Evolutionary conservation across 2,113 vertebrate species (phyloP).

Genomic region (Tetrax tetrax): DNA sequence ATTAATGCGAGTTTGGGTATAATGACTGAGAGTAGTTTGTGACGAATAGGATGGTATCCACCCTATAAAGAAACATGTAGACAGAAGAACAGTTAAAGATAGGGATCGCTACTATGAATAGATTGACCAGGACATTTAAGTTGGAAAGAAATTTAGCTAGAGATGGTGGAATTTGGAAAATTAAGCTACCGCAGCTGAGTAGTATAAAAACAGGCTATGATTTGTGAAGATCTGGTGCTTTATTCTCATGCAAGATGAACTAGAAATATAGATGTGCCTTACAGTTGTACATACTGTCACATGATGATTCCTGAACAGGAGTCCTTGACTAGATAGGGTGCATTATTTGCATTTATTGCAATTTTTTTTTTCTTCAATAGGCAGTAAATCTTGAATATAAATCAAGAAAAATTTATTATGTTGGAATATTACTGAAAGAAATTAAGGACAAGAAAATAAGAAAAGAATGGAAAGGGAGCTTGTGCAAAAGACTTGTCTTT

Average conservation of each 20-base stretch:
- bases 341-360: conserved; percentile 25
- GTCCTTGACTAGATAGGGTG: background rate
- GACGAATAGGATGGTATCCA: background rate
- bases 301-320: background rate
- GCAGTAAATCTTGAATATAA: conserved; percentile 41
- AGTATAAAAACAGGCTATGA: background rate
- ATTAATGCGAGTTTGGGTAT: conserved; percentile 5
- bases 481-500: conserved; percentile 5
- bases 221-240: conserved; percentile 35
- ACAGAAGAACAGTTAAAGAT: background rate
- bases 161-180: conserved; percentile 50
- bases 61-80: background rate
- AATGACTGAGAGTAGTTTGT: background rate
- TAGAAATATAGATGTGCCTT: background rate
- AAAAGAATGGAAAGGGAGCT: conserved; percentile 30
- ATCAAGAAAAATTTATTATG: background rate
- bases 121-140: background rate
- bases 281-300: background rate
- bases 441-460: conserved; percentile 59
- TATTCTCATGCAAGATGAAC: background rate
- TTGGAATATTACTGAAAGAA: conserved; percentile 50
- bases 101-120: background rate
- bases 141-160: conserved; percentile 26
- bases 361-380: conserved; percentile 12
- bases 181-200: conserved; percentile 7